Conservation (phyloP, 2,797 vertebrate genomes). For the Peromyscus attwateri region DNA sequence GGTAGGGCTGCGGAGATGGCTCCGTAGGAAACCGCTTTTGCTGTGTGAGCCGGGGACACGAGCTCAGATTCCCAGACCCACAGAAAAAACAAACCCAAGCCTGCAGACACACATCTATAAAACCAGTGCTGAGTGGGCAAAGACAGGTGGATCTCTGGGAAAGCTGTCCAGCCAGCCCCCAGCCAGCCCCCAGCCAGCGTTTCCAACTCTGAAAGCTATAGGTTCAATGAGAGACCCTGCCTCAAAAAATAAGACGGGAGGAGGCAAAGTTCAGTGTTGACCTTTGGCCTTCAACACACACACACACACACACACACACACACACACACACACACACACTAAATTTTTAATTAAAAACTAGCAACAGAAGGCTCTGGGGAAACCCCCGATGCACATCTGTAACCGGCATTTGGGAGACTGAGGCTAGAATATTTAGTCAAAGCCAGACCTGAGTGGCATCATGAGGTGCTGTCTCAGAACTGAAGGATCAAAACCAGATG, state of each 20-base stretch:
- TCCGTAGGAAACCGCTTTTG: neutral
- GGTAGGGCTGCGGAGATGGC: neutral
- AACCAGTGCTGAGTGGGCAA: too few species aligned
- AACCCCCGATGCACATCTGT: rapidly evolving
- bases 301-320: neutral
- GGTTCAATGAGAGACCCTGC: neutral
- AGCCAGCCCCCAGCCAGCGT: neutral
- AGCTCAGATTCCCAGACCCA: neutral
- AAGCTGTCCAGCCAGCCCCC: neutral
- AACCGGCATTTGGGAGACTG: neutral
- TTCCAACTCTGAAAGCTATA: neutral
- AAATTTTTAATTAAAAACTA: neutral
- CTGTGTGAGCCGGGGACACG: neutral
- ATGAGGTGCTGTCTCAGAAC: neutral
- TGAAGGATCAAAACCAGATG: neutral
- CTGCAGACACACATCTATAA: neutral
- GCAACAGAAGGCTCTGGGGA: neutral
- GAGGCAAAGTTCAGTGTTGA: neutral
- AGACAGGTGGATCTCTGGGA: neutral
- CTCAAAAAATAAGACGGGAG: neutral
- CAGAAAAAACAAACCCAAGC: neutral
- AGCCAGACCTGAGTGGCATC: neutral
- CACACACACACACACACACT: neutral
- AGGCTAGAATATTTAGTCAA: neutral
- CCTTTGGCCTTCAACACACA: neutral